A percentile compares a stretch with the other conserved stretches of the same genome.
phyloP scores from a whole-genome alignment of 92 coral and sea anemone genomes.

The Anthopleura xanthogrammica region DNA sequence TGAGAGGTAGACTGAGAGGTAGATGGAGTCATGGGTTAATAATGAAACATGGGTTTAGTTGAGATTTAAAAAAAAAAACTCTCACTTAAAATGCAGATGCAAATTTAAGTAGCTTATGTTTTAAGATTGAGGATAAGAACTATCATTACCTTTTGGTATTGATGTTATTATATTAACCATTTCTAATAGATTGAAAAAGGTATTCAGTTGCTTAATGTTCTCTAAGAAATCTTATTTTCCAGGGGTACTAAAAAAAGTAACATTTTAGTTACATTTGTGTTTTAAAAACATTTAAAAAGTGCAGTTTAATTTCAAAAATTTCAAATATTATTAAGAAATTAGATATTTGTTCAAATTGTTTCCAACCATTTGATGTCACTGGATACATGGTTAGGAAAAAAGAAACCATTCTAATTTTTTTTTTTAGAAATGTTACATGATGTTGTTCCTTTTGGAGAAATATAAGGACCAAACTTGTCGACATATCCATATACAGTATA shows the following conservation, averaged over 20 bases:
- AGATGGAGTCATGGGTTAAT: too few relatives aligned
- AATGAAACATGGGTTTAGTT: not conserved
- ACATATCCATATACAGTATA: not conserved
- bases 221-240: too few relatives aligned
- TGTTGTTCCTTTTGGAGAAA: not conserved
- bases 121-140: not conserved
- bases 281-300: not conserved
- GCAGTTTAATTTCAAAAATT: not conserved
- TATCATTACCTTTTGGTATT: not conserved
- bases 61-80: not conserved
- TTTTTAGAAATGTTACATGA: not conserved
- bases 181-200: not conserved
- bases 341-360: not conserved
- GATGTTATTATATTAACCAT: not conserved
- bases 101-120: not conserved
- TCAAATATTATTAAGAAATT: not conserved
- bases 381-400: conserved; percentile 1
- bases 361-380: not conserved
- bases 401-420: not conserved
- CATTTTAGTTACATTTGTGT: not conserved
- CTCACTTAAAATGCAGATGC: not conserved
- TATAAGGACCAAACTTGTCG: not conserved
- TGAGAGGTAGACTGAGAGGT: not conserved
- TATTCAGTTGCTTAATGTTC: not conserved
- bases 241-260: too few relatives aligned